Base-by-base conservation (phyloP, 2,113 vertebrate species). In the Meleagris gallopavo region DNA sequence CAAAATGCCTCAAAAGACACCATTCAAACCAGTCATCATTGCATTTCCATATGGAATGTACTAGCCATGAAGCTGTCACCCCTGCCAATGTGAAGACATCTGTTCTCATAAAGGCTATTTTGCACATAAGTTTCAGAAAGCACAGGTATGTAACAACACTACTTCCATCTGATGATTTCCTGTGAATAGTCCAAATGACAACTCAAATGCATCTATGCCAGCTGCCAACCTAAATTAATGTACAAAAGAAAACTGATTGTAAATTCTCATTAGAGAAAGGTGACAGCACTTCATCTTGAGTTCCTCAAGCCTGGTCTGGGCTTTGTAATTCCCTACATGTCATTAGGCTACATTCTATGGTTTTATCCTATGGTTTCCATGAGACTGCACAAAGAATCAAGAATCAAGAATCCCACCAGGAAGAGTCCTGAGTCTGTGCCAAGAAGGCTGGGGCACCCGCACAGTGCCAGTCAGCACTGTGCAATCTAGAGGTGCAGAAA, bases 91-190 rank as follows among this genome's bases (percentile, higher is more conserved):
- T 52, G 46, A 45, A 89, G 77, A 14, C 8, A 62, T 57, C 8
- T 81, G n/a, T 76, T 40, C 74, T 22, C 10, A 86, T 73, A 32
- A 60, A n/a, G 10, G 5, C 14, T 50, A n/a, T 41, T 76, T 86
- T 81, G 15, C 34, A 29, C 1, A 14, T n/a, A 34, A 5, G 14
- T 50, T 95, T 86, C 67, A 25, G 45, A 61, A 92, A 73, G 22
- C 27, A 61, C 2, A 7, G 4, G 3, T 60, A 7, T 74, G 41
- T 27, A 2, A 0, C 61, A 13, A 60, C 10, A 7, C 3, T 25
- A 5, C 21, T 71, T 32, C 12, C 83, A 69, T 29, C 18, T 41
- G 24, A 62, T 21, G 25, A 30, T 46, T 86, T 90, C n/a, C 22
- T 73, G 60, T 13, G 25, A 46, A 15, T 57, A n/a, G 4, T 5